These are phyloP conservation scores for Rhinogobio ventralis DNA, from an alignment of 2,797 vertebrate species.

Conservation along the genomic window DNA sequence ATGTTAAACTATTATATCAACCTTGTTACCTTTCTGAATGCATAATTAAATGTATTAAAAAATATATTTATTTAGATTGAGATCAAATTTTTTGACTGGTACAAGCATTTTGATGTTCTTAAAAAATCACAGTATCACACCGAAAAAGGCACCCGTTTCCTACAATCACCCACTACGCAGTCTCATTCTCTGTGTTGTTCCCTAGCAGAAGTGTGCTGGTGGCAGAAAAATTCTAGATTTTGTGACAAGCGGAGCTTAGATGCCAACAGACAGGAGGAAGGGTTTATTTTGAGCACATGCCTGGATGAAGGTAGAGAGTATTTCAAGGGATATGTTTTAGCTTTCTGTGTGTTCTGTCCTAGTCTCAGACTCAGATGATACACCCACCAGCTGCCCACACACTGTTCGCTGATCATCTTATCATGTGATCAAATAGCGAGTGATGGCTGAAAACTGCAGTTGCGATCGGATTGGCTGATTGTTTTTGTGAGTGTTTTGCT, in stretches of 20 bases:
- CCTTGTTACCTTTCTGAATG: background rate
- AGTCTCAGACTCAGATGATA: background rate
- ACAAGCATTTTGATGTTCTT: background rate
- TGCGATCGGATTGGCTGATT: background rate
- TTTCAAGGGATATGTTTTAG: conserved; percentile 17
- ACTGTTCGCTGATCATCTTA: background rate
- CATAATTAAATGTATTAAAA: background rate
- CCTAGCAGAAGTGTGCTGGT: conserved; percentile 1
- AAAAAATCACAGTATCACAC: background rate
- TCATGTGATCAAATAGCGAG: background rate
- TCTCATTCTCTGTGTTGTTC: background rate
- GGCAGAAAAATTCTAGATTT: background rate
- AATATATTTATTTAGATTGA: background rate
- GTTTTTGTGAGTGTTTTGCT: background rate
- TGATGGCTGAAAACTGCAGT: background rate
- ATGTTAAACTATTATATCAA: background rate
- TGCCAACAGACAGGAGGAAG: background rate
- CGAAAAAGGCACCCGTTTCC: background rate
- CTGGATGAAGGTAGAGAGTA: conserved; percentile 21
- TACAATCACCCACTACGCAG: background rate
- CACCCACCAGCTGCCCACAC: background rate
- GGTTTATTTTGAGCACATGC: conserved; percentile 20
- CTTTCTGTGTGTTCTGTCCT: conserved; percentile 5
- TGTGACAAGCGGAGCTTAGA: conserved; percentile 14
- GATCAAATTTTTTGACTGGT: background rate